Evolutionary conservation across 2,888 invertebrate genomes (phyloP).

Genomic region (Beris morrisii): DNA sequence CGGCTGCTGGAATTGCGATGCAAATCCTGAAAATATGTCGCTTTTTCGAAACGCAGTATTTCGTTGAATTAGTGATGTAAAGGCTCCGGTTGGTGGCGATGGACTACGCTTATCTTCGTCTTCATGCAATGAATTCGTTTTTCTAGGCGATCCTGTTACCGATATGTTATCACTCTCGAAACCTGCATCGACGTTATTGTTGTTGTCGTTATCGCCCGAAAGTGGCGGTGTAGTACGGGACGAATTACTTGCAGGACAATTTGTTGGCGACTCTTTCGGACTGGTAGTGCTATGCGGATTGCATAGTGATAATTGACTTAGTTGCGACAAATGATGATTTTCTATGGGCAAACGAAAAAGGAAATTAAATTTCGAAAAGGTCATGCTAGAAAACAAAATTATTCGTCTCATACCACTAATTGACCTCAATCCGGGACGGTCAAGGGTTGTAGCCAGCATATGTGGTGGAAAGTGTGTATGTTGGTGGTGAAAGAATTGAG

Average conservation of each 20-base stretch:
- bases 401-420: constrained; percentile 47
- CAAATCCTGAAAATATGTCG: constrained; percentile 56
- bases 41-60: constrained; percentile 50
- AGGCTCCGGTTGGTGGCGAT: constrained; percentile 54
- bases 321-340: constrained; percentile 47
- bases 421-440: constrained; percentile 49
- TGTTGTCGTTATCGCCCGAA: constrained; percentile 52
- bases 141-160: constrained; percentile 57
- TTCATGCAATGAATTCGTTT: constrained; percentile 58
- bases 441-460: constrained; percentile 58
- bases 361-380: constrained; percentile 1
- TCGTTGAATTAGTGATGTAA: constrained; percentile 55
- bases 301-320: constrained; percentile 55
- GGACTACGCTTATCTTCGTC: constrained; percentile 52
- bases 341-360: constrained; percentile 37
- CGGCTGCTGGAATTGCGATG: constrained; percentile 55
- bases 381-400: background rate
- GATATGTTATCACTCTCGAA: constrained; percentile 57
- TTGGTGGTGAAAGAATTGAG: constrained; percentile 58
- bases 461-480: constrained; percentile 63
- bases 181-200: constrained; percentile 54
- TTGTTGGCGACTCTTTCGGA: constrained; percentile 64
- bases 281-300: constrained; percentile 72
- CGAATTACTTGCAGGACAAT: constrained; percentile 39
- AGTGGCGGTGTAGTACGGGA: constrained; percentile 55